Evolutionary conservation across 2,113 vertebrate species (phyloP).

Genomic region (Prunella himalayana): DNA sequence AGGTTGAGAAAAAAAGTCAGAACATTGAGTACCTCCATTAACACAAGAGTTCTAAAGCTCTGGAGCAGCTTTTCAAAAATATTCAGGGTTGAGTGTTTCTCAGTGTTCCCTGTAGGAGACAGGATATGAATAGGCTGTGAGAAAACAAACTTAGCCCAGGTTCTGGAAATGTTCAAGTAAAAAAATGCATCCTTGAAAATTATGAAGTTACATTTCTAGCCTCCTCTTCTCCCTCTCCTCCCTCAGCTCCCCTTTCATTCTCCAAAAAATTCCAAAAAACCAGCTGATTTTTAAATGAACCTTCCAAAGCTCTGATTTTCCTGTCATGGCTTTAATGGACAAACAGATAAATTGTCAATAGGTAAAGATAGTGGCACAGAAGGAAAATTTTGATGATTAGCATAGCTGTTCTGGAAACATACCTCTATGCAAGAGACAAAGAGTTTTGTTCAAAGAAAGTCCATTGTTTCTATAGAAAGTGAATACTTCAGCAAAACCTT

Average conservation of each 20-base stretch:
- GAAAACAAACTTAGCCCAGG: background rate
- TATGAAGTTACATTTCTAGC: background rate
- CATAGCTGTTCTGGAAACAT: background rate
- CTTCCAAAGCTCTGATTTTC: background rate
- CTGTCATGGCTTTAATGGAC: background rate
- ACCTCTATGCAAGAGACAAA: background rate
- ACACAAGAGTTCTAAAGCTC: background rate
- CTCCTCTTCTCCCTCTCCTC: background rate
- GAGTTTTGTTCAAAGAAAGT: background rate
- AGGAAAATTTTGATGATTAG: background rate
- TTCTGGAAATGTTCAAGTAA: background rate
- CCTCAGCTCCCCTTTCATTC: background rate
- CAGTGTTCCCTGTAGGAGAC: background rate
- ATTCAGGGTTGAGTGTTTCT: background rate
- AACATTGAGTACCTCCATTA: background rate
- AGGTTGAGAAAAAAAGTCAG: slow-evolving; percentile 28
- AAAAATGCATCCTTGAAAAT: background rate
- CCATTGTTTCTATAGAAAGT: background rate
- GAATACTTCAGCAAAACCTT: background rate
- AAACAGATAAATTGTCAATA: background rate
- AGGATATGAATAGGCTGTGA: slow-evolving; percentile 14
- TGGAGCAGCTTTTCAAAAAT: background rate
- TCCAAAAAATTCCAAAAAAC: accelerated
- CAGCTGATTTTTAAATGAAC: background rate
- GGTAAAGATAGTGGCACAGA: background rate